Percentiles rank a stretch among this genome's conserved stretches.
phyloP scores from a whole-genome alignment of 2,888 invertebrate genomes.

The Scelioninae gen. 1 region DNA sequence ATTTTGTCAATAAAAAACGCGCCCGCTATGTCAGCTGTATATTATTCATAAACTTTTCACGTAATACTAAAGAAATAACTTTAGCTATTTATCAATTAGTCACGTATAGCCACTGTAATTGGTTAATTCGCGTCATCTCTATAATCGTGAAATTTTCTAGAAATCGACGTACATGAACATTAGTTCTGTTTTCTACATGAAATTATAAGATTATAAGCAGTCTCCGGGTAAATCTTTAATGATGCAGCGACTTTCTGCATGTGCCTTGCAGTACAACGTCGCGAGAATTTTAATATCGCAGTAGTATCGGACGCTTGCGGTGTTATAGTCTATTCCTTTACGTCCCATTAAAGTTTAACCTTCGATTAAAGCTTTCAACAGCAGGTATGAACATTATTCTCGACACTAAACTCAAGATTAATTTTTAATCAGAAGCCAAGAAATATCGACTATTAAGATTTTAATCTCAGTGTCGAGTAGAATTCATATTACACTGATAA shows the following conservation, averaged over 20 bases:
- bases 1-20: no score
- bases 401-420: constrained; percentile 65
- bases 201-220: constrained; percentile 52
- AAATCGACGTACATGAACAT: constrained; percentile 47
- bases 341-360: constrained; percentile 69
- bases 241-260: constrained; percentile 59
- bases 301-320: constrained; percentile 64
- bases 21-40: no score
- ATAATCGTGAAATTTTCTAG: constrained; percentile 26
- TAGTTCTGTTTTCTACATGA: constrained; percentile 35
- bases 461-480: constrained; percentile 59
- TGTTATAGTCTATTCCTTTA: constrained; percentile 67
- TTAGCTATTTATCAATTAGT: constrained; percentile 43
- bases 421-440: constrained; percentile 68
- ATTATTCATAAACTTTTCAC: no score
- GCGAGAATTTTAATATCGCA: constrained; percentile 69
- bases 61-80: no score
- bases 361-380: constrained; percentile 69
- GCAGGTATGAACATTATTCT: constrained; percentile 58
- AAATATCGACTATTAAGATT: constrained; percentile 67
- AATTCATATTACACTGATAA: constrained; percentile 60
- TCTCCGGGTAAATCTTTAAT: constrained; percentile 60
- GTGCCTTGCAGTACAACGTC: constrained; percentile 43
- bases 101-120: constrained; percentile 33
- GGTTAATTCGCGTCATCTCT: constrained; percentile 37